phyloP scores from a whole-genome alignment of 2,888 invertebrate species.

The Atethmia centrago region DNA sequence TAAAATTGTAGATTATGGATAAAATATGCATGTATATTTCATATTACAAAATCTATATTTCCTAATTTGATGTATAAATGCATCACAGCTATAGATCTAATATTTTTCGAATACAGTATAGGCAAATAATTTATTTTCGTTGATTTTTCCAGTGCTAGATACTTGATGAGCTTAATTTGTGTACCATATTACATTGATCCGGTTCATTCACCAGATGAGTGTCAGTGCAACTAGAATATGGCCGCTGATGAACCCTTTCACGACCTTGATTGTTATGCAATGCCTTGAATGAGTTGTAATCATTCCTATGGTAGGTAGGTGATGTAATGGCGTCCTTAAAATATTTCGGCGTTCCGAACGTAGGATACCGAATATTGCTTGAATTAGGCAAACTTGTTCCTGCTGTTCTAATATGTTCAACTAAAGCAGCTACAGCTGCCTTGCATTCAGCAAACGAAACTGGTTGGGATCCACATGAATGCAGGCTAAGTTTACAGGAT shows the following conservation, averaged over 20 bases:
- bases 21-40: background rate
- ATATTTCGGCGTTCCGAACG: background rate
- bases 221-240: background rate
- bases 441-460: background rate
- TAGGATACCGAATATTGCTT: background rate
- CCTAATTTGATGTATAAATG: background rate
- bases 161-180: background rate
- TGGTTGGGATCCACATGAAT: background rate
- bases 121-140: background rate
- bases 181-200: background rate
- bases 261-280: background rate
- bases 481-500: too few species aligned
- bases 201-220: background rate
- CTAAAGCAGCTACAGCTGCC: background rate
- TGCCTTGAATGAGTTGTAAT: background rate
- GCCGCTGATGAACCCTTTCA: background rate
- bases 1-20: background rate
- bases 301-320: too few species aligned
- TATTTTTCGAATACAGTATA: background rate
- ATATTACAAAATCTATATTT: background rate
- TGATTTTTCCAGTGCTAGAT: too few species aligned
- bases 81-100: background rate
- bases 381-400: background rate
- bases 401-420: background rate
- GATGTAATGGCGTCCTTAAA: conserved; percentile 4